These are phyloP conservation scores for Drosophila aff. DNA, from an alignment of 1,140 invertebrate species.

Conservation along the genomic window DNA sequence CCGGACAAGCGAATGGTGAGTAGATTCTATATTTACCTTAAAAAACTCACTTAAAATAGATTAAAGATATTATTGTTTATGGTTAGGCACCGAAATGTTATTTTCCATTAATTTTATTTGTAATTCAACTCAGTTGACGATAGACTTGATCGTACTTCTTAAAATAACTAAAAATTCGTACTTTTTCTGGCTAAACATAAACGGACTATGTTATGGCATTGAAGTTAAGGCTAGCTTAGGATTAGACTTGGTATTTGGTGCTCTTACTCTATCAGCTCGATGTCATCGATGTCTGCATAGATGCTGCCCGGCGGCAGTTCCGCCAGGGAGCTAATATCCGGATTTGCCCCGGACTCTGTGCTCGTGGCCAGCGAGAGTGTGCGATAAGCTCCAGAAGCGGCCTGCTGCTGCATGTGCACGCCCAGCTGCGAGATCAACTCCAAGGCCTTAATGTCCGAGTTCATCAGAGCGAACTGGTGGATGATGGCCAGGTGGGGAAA, in stretches of 20 bases:
- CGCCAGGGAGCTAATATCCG: background rate
- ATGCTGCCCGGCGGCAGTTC: conserved; percentile 68
- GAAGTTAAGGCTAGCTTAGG: conserved; percentile 23
- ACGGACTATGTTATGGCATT: conserved; percentile 17
- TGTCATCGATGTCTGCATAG: conserved; percentile 79
- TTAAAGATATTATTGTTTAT: background rate
- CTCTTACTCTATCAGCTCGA: conserved; percentile 74
- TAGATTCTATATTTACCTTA: background rate
- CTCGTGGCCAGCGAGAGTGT: conserved; percentile 56
- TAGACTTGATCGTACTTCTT: conserved; percentile 8
- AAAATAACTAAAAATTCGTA: background rate
- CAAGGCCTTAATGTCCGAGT: conserved; percentile 75
- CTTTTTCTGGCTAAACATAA: conserved; percentile 4
- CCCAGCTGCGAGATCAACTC: conserved; percentile 80
- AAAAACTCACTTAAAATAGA: background rate
- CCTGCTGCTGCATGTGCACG: conserved; percentile 80
- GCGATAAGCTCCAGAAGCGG: conserved; percentile 65
- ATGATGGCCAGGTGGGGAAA: conserved; percentile 80
- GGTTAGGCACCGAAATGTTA: background rate
- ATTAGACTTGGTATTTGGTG: background rate
- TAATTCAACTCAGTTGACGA: conserved; percentile 11
- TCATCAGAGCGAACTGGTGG: conserved; percentile 77
- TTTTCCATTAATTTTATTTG: background rate
- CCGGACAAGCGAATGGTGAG: conserved; percentile 76
- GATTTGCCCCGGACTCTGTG: background rate